Percentiles rank a stretch among this genome's conserved stretches.
These are phyloP conservation scores for Oostethus manadensis DNA, from an alignment of 2,113 vertebrate genomes.

Conservation along the genomic window DNA sequence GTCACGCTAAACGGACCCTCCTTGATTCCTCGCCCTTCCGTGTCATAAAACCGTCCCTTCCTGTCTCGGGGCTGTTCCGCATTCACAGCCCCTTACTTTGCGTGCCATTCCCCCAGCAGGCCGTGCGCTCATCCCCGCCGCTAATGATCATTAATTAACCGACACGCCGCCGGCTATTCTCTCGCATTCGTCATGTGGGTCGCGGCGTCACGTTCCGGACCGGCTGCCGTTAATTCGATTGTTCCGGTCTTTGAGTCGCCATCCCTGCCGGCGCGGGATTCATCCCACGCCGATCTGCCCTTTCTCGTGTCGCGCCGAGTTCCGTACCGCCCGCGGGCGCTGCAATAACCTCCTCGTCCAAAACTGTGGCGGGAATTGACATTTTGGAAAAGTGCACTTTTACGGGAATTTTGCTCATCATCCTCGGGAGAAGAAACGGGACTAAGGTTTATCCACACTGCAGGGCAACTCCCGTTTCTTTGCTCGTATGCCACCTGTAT, in stretches of 20 bases:
- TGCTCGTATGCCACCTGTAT: no score
- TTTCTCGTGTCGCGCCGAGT: conserved; percentile 5
- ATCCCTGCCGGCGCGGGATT: conserved; percentile 10
- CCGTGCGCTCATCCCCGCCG: conserved; percentile 53
- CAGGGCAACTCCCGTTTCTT: no score
- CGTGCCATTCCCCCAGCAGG: conserved; percentile 33
- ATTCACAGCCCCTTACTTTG: neutral
- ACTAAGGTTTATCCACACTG: no score
- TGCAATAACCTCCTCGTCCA: no score
- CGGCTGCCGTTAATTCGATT: conserved; percentile 62
- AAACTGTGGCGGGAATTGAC: no score
- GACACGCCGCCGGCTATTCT: conserved; percentile 64
- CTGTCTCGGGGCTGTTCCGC: neutral
- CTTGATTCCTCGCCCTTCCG: conserved; percentile 37
- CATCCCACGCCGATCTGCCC: conserved; percentile 15
- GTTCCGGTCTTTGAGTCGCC: conserved; percentile 51
- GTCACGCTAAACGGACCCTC: conserved; percentile 55
- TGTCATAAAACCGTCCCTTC: conserved; percentile 21
- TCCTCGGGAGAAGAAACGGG: no score
- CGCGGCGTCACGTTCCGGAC: conserved; percentile 58
- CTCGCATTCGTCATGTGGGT: conserved; percentile 67
- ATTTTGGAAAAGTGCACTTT: no score
- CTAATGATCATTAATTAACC: conserved; percentile 74
- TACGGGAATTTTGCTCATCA: no score
- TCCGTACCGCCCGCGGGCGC: no score